Evolutionary conservation across 2,888 invertebrate species (phyloP).

Genomic region (Malachius bipustulatus): DNA sequence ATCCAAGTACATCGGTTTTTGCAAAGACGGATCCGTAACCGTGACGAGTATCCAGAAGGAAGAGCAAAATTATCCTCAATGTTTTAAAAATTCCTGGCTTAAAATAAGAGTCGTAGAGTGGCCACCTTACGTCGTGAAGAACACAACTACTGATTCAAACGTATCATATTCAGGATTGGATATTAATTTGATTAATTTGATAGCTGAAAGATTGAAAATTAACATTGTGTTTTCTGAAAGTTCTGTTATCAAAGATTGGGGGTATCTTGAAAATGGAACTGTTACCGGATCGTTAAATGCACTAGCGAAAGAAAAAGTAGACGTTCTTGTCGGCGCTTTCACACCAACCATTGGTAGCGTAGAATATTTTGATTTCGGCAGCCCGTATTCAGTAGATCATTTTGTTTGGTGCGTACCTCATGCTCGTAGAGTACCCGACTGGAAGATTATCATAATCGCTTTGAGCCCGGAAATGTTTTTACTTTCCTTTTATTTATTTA

Average conservation of each 20-base stretch:
- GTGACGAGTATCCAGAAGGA: no score
- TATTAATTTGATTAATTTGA: slow-evolving; percentile 1
- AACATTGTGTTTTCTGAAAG: not conserved
- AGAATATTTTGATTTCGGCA: slow-evolving; percentile 1
- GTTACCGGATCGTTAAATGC: not conserved
- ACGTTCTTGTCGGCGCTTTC: not conserved
- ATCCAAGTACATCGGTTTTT: no score
- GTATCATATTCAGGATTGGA: not conserved
- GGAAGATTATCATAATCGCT: not conserved
- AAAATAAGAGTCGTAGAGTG: no score
- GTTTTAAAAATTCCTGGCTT: no score
- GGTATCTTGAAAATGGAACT: not conserved
- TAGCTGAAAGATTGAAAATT: slow-evolving; percentile 1
- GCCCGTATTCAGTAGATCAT: not conserved
- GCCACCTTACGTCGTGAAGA: no score
- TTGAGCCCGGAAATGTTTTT: not conserved
- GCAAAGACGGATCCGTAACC: no score
- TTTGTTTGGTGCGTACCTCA: not conserved
- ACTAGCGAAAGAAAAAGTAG: not conserved
- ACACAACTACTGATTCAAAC: no score
- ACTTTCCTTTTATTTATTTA: not conserved
- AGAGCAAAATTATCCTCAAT: no score
- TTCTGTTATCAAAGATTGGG: no score
- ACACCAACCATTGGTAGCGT: not conserved
- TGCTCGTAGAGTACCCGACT: not conserved